These are phyloP conservation scores for Lasioglossum morio DNA, from an alignment of 2,888 invertebrate species.

Conservation along the genomic window DNA sequence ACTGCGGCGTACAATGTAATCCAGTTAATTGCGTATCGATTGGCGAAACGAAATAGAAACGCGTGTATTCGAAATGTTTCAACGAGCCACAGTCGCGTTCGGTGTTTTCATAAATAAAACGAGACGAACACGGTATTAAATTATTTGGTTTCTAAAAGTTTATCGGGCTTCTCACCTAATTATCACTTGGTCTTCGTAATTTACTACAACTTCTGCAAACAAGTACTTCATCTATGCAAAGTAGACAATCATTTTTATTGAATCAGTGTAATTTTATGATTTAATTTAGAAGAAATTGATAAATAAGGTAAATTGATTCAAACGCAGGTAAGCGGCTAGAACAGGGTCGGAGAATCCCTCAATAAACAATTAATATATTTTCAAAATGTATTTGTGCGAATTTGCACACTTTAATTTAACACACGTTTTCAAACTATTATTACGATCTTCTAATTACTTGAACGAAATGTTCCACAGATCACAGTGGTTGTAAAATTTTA, in stretches of 20 bases:
- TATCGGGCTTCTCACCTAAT: not conserved
- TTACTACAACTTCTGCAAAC: not conserved
- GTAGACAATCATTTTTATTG: not conserved
- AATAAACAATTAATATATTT: too few species aligned
- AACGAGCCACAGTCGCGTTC: not conserved
- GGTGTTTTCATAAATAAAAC: constrained; percentile 11
- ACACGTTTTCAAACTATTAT: not conserved
- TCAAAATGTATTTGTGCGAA: too few species aligned
- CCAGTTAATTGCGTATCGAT: constrained; percentile 33
- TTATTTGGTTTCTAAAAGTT: not conserved
- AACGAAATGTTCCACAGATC: not conserved
- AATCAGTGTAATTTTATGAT: too few species aligned
- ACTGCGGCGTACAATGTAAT: not conserved
- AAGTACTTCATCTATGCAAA: too few species aligned
- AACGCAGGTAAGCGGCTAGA: too few species aligned
- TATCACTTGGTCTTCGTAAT: not conserved
- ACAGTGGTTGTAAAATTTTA: not conserved
- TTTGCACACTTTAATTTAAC: too few species aligned
- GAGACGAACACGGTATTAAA: not conserved
- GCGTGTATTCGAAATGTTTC: constrained; percentile 3
- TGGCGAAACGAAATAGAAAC: constrained; percentile 10
- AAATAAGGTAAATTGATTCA: too few species aligned
- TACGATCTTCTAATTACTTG: not conserved
- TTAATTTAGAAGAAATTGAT: too few species aligned
- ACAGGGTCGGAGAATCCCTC: too few species aligned